Evolutionary conservation across 2,888 invertebrate species (phyloP), one percentile per base, ranked within the genome.

Genomic region (Dromius quadrimaculatus): DNA sequence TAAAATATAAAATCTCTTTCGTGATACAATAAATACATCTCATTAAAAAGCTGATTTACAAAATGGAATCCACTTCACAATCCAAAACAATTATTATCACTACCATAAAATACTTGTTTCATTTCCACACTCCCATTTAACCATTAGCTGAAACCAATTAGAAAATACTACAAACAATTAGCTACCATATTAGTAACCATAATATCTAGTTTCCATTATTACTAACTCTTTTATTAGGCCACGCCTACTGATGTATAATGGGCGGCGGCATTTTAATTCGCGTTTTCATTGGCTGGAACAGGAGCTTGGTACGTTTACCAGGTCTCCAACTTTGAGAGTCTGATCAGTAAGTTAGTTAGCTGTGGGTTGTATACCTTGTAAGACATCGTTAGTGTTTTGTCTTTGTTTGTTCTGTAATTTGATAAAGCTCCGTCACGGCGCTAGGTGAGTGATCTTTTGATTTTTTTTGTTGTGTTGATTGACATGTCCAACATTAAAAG

Each of bases 161-260:
- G 77, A 74, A 74, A 75, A 75, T 78, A 79, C 77, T 78, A 78
- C 71, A 74, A 74, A 80, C 80, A 81, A 82, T 82, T 81, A 82
- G 79, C 81, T 81, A 78, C 81, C 82, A 82, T 82, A 81, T 81
- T 81, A 79, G 79, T 76, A 77, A 79, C 77, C 78, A 77, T 81
- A 81, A 81, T 80, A 79, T 78, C 76, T 77, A 77, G 79, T 79
- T 81, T 80, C 82, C 82, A 82, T 82, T 81, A 82, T 81, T 80
- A 81, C 80, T 80, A 80, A 76, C 75, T 73, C 38, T 9, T 66
- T 72, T 62, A 45, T 38, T 43, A 66, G 59, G 57, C 9, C 71
- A 76, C 79, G 78, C 80, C 80, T 74, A 72, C 50, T 19, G 6
- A 13, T 5, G 45, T 38, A 72, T 73, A 81, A 80, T 81, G 81